These are phyloP conservation scores for cattle (Bos taurus) DNA, from an alignment of 2,113 vertebrate species.

Conservation along the genomic window ARS-UCD2.0 NC_037343.1:12473001-12473500, in stretches of 20 bases:
- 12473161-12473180: neutral
- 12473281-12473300: neutral
- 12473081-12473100: neutral
- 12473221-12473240: neutral
- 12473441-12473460: neutral
- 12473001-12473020: neutral
- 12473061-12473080: neutral
- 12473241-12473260: neutral
- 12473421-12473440: neutral
- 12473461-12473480: neutral
- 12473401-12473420: neutral
- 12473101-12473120: neutral
- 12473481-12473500: neutral
- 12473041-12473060: neutral
- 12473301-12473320: neutral
- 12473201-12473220: neutral
- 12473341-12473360: neutral
- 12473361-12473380: neutral
- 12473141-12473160: neutral
- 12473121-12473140: neutral
- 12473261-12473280: no score
- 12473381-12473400: neutral
- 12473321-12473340: neutral
- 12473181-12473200: neutral
- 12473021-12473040: neutral